phyloP scores from a whole-genome alignment of 2,888 invertebrate genomes.

The Drosophila melanosoma region DNA sequence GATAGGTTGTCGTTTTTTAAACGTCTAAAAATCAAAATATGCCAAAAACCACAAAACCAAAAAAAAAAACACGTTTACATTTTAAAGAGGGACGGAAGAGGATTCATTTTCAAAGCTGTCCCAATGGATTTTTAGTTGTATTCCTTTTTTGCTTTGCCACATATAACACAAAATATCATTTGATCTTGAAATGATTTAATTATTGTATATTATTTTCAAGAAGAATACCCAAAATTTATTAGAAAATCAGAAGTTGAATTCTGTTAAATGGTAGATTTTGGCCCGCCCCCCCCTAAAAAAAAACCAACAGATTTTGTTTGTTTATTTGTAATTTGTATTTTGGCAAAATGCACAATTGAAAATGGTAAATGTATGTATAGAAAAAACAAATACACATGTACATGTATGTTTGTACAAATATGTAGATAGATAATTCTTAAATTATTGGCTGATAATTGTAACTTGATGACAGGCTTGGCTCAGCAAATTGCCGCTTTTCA shows the following conservation, averaged over 20 bases:
- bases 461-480: slow-evolving; percentile 29
- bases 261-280: not conserved
- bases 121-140: not conserved
- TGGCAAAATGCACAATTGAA: slow-evolving; percentile 20
- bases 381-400: not conserved
- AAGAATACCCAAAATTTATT: not conserved
- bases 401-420: slow-evolving; percentile 10
- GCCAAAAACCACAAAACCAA: not conserved
- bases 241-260: not conserved
- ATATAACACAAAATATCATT: not conserved
- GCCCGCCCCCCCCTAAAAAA: not conserved
- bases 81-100: not conserved
- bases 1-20: not conserved
- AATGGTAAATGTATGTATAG: slow-evolving; percentile 11
- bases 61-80: not conserved
- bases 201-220: not conserved
- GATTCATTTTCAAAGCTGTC: not conserved
- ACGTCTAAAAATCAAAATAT: slow-evolving; percentile 2
- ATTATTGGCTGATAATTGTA: slow-evolving; percentile 28
- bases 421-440: slow-evolving; percentile 40
- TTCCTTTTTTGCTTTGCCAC: not conserved
- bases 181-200: not conserved
- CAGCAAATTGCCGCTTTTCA: slow-evolving; percentile 23
- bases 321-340: slow-evolving; percentile 10
- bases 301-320: not conserved